Conservation (phyloP, 1,140 invertebrate genomes). For the Muscidifurax raptorellus region DNA sequence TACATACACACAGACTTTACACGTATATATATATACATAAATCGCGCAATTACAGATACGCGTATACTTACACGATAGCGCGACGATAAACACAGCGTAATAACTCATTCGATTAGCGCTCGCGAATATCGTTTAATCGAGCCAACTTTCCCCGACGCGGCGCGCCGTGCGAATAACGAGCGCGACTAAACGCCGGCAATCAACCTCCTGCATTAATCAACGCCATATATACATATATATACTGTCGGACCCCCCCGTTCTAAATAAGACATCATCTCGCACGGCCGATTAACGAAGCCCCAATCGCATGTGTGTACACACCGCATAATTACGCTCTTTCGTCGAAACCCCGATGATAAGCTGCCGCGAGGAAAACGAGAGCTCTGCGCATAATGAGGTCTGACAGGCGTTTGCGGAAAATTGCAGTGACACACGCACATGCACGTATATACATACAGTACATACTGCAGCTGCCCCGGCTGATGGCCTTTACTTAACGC, state of each 20-base stretch:
- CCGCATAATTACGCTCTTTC: constrained; percentile 27
- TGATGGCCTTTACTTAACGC: constrained; percentile 20
- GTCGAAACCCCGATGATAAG: neutral
- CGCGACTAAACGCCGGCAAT: too few species aligned
- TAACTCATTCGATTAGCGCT: constrained; percentile 16
- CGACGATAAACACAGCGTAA: neutral
- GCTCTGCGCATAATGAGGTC: constrained; percentile 14
- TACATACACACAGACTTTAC: too few species aligned
- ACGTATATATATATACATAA: too few species aligned
- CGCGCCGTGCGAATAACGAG: too few species aligned
- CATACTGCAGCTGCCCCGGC: neutral
- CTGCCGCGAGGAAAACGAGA: neutral
- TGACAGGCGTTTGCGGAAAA: constrained; percentile 35
- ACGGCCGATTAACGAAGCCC: too few species aligned
- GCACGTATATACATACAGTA: neutral
- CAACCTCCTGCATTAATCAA: too few species aligned
- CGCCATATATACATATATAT: too few species aligned
- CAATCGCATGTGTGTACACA: neutral
- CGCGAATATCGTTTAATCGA: neutral
- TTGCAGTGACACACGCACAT: constrained; percentile 8
- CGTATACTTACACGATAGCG: neutral
- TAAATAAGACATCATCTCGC: constrained; percentile 29
- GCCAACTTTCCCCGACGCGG: neutral
- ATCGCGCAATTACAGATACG: neutral
- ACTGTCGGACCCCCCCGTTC: neutral